Percentiles rank a stretch among this genome's conserved stretches.
Conservation (phyloP, 2,888 invertebrate species). For the Tenthredo scrophulariae region DNA sequence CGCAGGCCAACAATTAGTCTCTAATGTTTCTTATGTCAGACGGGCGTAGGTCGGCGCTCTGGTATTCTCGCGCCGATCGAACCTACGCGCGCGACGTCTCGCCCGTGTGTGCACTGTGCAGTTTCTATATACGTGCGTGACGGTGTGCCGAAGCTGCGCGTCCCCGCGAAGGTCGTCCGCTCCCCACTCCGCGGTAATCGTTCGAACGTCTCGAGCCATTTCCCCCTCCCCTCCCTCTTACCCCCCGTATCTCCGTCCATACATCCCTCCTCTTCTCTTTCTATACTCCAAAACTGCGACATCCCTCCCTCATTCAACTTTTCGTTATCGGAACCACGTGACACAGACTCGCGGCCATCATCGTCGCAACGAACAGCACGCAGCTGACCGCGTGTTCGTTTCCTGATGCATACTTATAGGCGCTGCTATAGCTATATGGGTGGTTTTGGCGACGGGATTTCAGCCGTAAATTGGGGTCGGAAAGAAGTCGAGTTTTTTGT, state of each 20-base stretch:
- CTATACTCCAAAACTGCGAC: conserved; percentile 43
- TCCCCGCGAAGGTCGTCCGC: conserved; percentile 74
- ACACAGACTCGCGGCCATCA: conserved; percentile 66
- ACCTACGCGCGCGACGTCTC: conserved; percentile 41
- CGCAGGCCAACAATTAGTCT: not conserved
- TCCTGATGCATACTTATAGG: not conserved
- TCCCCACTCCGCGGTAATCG: conserved; percentile 57
- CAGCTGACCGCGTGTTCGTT: conserved; percentile 57
- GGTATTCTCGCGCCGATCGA: conserved; percentile 20
- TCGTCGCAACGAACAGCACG: conserved; percentile 66
- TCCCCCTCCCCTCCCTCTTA: conserved; percentile 56
- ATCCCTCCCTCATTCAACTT: conserved; percentile 44
- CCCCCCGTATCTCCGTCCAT: conserved; percentile 54
- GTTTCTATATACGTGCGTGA: conserved; percentile 13
- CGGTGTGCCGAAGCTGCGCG: conserved; percentile 58
- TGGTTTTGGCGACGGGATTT: not conserved
- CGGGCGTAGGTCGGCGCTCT: conserved; percentile 23
- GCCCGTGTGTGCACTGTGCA: conserved; percentile 49
- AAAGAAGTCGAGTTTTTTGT: not conserved
- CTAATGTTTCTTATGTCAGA: conserved; percentile 16
- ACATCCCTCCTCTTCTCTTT: conserved; percentile 29
- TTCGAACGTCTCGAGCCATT: conserved; percentile 46
- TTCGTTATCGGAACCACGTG: conserved; percentile 62
- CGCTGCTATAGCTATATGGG: not conserved
- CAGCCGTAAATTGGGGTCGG: not conserved